Evolutionary conservation across 2,113 vertebrate species (phyloP).

Genomic region (Zosterops pallidus): DNA sequence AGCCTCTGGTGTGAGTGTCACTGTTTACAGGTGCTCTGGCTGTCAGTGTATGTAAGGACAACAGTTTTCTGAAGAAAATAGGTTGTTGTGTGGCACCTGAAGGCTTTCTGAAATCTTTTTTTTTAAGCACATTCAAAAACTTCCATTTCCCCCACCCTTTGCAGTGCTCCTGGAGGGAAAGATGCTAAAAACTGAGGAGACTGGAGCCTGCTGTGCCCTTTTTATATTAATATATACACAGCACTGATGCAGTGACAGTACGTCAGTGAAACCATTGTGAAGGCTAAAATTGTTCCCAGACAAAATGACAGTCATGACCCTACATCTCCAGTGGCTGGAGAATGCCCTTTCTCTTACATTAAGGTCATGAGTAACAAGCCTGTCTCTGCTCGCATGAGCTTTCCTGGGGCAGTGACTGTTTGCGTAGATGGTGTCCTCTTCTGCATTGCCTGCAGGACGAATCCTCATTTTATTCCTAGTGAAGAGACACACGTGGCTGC

Average conservation of each 20-base stretch:
- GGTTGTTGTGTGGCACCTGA: neutral
- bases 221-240: neutral
- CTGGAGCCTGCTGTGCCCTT: neutral
- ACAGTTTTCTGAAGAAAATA: neutral
- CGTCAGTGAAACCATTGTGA: neutral
- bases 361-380: neutral
- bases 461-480: neutral
- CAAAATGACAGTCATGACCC: neutral
- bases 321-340: neutral
- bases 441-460: neutral
- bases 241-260: neutral
- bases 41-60: neutral
- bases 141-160: neutral
- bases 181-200: neutral
- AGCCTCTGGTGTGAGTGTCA: neutral
- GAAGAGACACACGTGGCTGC: neutral
- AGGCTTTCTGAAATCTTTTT: neutral
- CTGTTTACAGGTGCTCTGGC: neutral
- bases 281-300: neutral
- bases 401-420: neutral
- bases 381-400: neutral
- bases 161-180: neutral
- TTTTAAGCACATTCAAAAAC: neutral
- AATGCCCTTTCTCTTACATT: conserved; percentile 1
- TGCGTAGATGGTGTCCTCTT: neutral